Evolutionary conservation across 2,113 vertebrate species (phyloP), one percentile per base, ranked within the genome.

Genomic region (Eubucco bourcierii): DNA sequence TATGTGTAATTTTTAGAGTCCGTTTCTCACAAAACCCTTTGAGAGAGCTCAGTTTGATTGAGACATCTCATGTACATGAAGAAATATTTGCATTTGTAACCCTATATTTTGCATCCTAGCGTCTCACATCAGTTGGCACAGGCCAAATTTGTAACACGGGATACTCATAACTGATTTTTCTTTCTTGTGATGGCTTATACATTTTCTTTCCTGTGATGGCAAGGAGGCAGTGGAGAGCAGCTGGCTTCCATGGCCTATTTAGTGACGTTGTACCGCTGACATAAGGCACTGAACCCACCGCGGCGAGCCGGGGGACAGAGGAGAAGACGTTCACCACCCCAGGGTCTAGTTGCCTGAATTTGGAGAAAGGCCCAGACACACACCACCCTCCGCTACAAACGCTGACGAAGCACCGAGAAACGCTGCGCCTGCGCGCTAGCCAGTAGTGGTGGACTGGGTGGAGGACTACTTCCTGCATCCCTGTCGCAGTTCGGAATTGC

Each of bases 401-500:
- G 23, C 60, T 9, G 12, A 33, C 17, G 9, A 33, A 82, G 29
- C 19, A 5, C n/a, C 10, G 10, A 56, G n/a, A 90, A 27, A 80
- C 18, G 5, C 24, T 8, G 8, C 55, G 66, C 68, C 63, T 88
- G 87, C 84, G 80, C 65, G 11, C 34, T 78, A 75, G 70, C 27
- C 19, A 79, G 33, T 79, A 79, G 80, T 17, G 33, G 58, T 84
- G 29, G 20, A 63, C 59, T 76, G 34, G 33, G 64, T 80, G 70
- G 66, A 75, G 25, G 20, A 63, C 66, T 80, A 41, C 73, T 82
- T 81, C 55, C 56, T 77, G 64, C 34, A 13, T 44, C 93, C 92
- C 83, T 96, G 95, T 96, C 95, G 96, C 96, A 97, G 91, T 97
- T 97, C 24, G 63, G 72, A 44, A 72, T 65, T 63, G 37, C 41